Base-by-base conservation (phyloP, 1,140 invertebrate species). In the Neomicropteryx cornuta region DNA sequence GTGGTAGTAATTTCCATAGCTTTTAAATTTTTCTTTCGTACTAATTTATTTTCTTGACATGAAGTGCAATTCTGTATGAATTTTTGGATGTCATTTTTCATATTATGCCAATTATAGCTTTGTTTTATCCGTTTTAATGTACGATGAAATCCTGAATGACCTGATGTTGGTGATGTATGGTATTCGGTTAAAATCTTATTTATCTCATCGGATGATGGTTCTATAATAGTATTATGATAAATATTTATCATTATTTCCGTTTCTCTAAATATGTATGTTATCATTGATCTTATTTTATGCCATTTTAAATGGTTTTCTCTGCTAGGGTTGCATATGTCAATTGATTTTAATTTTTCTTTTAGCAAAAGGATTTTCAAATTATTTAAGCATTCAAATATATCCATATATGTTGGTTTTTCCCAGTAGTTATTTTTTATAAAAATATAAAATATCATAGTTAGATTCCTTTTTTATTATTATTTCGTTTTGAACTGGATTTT, bases 11-110 rank as follows among this genome's bases (percentile, higher is more conserved):
- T 52, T 30, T 50, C 34, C 40, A 48, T 48, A 4, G 51, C 36
- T 42, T 42, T 39, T 43, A 43, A 43, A 8, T 18, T 51, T 22
- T 37, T 31, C 36, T 49, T 51, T 13, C 40, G 31, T 40, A 41
- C 34, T 33, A 37, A 41, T 50, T 62, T 58, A 33, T 52, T 54
- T 20, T 44, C 49, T 45, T 61, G 54, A 42, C 58, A 62, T 11
- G 39, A 43, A 11, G 43, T 14, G 38, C 53, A 60, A 32, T 31
- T 48, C 45, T 48, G 50, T 14, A 60, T 49, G 39, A 43, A 61
- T 13, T 54, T 39, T 46, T 41, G 20, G 13, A 56, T 46, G 18
- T 48, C 41, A 18, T 45, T 27, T 33, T 46, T 43, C 43, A 62
- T 55, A 19, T 45, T 49, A 23, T 38, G 31, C 55, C 55, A 61